Evolutionary conservation across 1,140 invertebrate genomes (phyloP), one percentile per base, ranked within the genome.

Genomic region (Carcinoscorpius rotundicauda): DNA sequence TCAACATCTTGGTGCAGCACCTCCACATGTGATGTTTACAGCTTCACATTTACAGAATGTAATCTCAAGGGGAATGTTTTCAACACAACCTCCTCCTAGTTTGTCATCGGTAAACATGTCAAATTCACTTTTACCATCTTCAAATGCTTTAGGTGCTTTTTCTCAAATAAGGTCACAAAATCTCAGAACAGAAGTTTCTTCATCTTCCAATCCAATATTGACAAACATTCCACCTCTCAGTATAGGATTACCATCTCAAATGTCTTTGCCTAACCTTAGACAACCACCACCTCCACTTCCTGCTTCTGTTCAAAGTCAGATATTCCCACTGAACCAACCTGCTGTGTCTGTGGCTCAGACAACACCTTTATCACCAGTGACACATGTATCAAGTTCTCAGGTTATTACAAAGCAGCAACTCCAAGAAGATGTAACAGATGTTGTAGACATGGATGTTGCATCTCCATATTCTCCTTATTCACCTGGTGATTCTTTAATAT

Each of bases 391-490:
- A 57, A 11, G 10, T 57, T 11, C 4, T 57, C 48, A 10, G 48
- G 48, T 29, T 29, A 29, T 29, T 8, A 9, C 48, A 9, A 29
- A 29, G 29, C 29, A 29, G 29, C 29, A 29, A 29, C 29, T 29
- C 29, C 29, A 29, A 29, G 6, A 52, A 52, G 76, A 79, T 67
- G 72, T 73, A n/a, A 76, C 72, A 53, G 77, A 79, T 63, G 75
- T 78, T 10, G 74, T 85, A 51, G 86, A 87, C 70, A 85, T 84
- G 81, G 88, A 82, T 80, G 71, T 80, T 66, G 78, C 76, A 61
- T 78, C 78, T 60, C 73, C 75, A 63, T 69, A 72, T 69, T 71
- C 78, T 72, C 73, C 75, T 63, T 69, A 72, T 69, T 71, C 78
- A 72, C 61, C 74, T 70, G 51, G 62, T n/a, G 69, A 66, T 64